Base-by-base conservation (phyloP, 2,113 vertebrate species). In the Calyptommatus sinebrachiatus region DNA sequence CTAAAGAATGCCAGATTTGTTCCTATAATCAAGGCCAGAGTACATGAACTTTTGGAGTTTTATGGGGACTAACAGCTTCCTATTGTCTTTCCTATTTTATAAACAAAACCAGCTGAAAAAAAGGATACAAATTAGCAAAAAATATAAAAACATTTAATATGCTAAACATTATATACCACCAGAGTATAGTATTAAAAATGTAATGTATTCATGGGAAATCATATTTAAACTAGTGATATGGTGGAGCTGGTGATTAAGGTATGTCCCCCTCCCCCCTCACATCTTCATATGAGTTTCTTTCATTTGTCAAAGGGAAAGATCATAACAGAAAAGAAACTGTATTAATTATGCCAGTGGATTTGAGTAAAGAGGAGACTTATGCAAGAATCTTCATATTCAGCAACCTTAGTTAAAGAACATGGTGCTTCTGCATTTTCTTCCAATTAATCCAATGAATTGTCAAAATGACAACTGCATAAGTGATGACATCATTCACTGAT, bases 341-440 rank as follows among this genome's bases (percentile, higher is more conserved):
- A 31, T 69, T 6, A 45, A 74, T 74, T 68, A 26, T 71, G 89
- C 80, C 84, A 73, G 66, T 84, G 79, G 83, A 85, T 10, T 85
- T 80, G 74, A 79, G 28, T 76, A 73, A 89, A 87, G n/a, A 70
- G 82, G 82, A 85, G 77, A 76, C 41, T 53, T 71, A 53, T 71
- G 41, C 50, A 41, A 79, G 63, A 76, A 16, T 76, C 53, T 76
- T 28, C 69, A 87, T 71, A 41, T 87, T 70, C 62, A 62, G 63
- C 57, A 82, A 61, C 74, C 73, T 81, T 86, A 67, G 31, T 68
- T 46, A 9, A 61, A 73, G 74, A 88, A 82, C 84, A 71, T 82
- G 76, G 81, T 83, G 45, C 86, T 48, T 85, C 78, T 86, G 67
- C 82, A 1, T 88, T 91, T 89, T 90, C 67, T 79, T 88, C 70